These are phyloP conservation scores for Drosophila meridionalis DNA, from an alignment of 2,888 invertebrate genomes.

Conservation along the genomic window DNA sequence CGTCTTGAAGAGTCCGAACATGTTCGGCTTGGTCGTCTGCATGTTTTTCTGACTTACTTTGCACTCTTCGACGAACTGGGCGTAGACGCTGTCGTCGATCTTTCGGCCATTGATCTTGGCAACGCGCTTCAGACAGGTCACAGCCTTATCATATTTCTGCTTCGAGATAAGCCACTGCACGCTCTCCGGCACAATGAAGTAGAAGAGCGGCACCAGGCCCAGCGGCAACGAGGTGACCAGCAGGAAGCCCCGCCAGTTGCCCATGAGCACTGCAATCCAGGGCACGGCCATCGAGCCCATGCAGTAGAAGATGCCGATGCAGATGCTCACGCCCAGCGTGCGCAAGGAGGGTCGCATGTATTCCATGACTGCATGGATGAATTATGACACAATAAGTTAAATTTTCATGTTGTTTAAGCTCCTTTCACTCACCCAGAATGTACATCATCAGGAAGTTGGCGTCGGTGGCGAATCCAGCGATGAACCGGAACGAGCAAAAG, in stretches of 20 bases:
- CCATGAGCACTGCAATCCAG: constrained; percentile 85
- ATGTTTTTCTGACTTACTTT: constrained; percentile 61
- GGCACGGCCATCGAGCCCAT: constrained; percentile 86
- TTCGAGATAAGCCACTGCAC: constrained; percentile 87
- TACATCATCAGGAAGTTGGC: constrained; percentile 88
- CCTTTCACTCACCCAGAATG: constrained; percentile 86
- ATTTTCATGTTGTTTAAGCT: too few species aligned
- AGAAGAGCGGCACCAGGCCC: constrained; percentile 85
- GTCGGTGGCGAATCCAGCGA: constrained; percentile 87
- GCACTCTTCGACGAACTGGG: constrained; percentile 79
- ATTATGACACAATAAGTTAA: too few species aligned
- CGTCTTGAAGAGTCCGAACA: constrained; percentile 86
- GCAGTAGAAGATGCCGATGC: constrained; percentile 87
- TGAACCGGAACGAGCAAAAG: constrained; percentile 86
- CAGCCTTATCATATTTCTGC: constrained; percentile 86
- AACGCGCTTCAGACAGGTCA: constrained; percentile 86
- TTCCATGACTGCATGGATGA: constrained; percentile 86
- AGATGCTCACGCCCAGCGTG: constrained; percentile 86
- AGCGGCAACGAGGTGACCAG: constrained; percentile 86
- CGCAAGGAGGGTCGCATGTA: constrained; percentile 86
- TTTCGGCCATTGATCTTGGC: constrained; percentile 86
- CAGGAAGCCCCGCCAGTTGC: constrained; percentile 86
- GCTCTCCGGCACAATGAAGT: constrained; percentile 87
- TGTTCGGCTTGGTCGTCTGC: constrained; percentile 75
- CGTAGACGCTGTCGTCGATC: constrained; percentile 82